Evolutionary conservation across 2,888 invertebrate species (phyloP), one percentile per base, ranked within the genome.

Genomic region (Andrena trimmerana): DNA sequence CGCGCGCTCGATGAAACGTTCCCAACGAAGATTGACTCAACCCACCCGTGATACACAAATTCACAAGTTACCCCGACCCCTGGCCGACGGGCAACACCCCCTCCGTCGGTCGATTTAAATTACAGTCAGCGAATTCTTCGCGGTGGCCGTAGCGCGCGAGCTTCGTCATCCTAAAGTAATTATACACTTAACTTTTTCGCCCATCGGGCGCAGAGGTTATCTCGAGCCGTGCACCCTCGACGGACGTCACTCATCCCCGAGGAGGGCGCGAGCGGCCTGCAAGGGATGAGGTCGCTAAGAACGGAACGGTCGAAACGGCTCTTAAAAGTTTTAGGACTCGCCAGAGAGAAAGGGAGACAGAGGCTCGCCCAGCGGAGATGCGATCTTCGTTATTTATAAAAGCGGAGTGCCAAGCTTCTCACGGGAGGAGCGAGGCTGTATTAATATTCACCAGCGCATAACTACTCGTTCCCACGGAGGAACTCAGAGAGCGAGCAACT

Each of bases 121-220:
- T 88, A 88, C 83, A 89, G 85, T 90, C 87, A 86, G 85, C 87
- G 86, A 84, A 90, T 91, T 89, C 88, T 87, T 84, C 80, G 76
- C 31, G 67, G 59, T 16, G 29, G 29, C 36, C 74, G 71, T 72
- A 85, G 72, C 81, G 75, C 42, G 77, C 78, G 79, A 87, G 91
- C 91, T 90, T 90, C 89, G 91, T 93, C 92, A 93, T 92, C 89
- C 90, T 87, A 86, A 81, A 88, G 90, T 92, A 92, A 93, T 93
- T 92, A 92, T 89, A 90, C 91, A 91, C 88, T 92, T 92, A 92
- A 92, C 89, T 92, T 92, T 90, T 90, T 90, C 85, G 86, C 89
- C 91, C 90, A 84, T 84, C 86, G 79, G 84, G 89, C 85, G 80
- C 86, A 76, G 81, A 87, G 89, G 91, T 91, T 91, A 91, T 91